These are phyloP conservation scores for Nixonia krombeini DNA, from an alignment of 1,140 invertebrate genomes.

Conservation along the genomic window DNA sequence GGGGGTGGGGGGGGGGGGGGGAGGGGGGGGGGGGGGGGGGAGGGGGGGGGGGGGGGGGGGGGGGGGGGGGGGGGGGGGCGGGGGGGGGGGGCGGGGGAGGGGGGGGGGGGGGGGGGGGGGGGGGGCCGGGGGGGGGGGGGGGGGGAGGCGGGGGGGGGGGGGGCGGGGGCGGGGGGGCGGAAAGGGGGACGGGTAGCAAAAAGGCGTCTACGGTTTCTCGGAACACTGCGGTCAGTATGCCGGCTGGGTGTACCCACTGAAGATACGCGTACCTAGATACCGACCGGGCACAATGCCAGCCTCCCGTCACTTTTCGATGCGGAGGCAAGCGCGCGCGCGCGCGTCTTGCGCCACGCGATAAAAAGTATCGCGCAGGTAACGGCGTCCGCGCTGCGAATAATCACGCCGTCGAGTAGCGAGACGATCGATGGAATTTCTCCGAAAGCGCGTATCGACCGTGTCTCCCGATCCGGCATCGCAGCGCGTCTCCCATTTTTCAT, in stretches of 20 bases:
- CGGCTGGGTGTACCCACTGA: conserved; percentile 53
- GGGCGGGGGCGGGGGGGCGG: conserved; percentile 11
- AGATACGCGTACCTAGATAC: conserved; percentile 47
- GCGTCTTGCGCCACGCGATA: conserved; percentile 50
- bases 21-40: too few species aligned
- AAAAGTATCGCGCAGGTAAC: conserved; percentile 47
- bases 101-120: conserved; percentile 15
- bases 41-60: too few species aligned
- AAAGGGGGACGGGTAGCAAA: conserved; percentile 57
- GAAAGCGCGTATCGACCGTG: too few species aligned
- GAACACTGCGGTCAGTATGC: conserved; percentile 70
- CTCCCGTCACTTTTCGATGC: conserved; percentile 45
- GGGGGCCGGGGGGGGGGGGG: not conserved
- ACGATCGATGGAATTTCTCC: too few species aligned
- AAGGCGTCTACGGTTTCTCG: conserved; percentile 66
- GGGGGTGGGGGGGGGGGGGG: too few species aligned
- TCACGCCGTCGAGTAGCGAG: too few species aligned
- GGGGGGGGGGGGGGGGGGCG: conserved; percentile 44
- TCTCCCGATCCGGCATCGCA: too few species aligned
- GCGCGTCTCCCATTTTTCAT: too few species aligned
- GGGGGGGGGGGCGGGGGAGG: not conserved
- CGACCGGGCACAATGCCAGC: conserved; percentile 45
- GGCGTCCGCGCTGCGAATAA: too few species aligned
- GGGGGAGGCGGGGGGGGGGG: conserved; percentile 19
- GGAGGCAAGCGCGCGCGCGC: too few species aligned